Evolutionary conservation across 2,888 invertebrate genomes (phyloP), one percentile per base, ranked within the genome.

Genomic region (Tipula helvola): DNA sequence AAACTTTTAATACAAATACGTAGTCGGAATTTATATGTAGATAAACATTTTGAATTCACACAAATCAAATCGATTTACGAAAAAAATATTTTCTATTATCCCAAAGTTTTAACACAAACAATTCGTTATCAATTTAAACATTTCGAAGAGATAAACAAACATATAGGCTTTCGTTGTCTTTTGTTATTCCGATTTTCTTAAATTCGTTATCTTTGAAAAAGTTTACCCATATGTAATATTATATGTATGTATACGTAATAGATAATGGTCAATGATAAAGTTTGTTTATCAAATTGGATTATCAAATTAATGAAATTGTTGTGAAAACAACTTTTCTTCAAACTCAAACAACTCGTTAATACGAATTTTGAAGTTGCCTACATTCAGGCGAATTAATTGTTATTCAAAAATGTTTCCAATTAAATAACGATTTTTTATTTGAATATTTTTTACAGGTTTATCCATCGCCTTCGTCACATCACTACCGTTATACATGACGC

Each of bases 401-500:
- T 28, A 28, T 28, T n/a, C n/a, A n/a, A n/a, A n/a, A n/a, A n/a
- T n/a, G n/a, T n/a, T n/a, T n/a, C n/a, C n/a, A n/a, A n/a, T n/a
- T n/a, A n/a, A 28, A 28, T 28, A 28, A 28, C 28, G 28, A 28
- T 28, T 28, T 28, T 28, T 28, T 28, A 28, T 28, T 28, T 28
- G 1, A 28, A 28, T 28, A 28, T 28, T 28, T 28, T 28, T 28
- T n/a, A n/a, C 89, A 92, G 91, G 91, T 86, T 91, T 92, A 16
- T 90, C 92, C 42, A 92, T 94, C 87, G 93, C 94, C 84, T 93
- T 94, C 89, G 92, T 93, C 36, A 93, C 93, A 86, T 93, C 93
- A 90, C 92, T 94, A 89, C 91, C 92, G 89, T 90, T 94, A 88
- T 95, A 93, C 90, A 92, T 94, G 91, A 89, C 90, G 88, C 88